Conservation (phyloP, 2,888 invertebrate genomes). For the Amphiduros pacificus region DNA sequence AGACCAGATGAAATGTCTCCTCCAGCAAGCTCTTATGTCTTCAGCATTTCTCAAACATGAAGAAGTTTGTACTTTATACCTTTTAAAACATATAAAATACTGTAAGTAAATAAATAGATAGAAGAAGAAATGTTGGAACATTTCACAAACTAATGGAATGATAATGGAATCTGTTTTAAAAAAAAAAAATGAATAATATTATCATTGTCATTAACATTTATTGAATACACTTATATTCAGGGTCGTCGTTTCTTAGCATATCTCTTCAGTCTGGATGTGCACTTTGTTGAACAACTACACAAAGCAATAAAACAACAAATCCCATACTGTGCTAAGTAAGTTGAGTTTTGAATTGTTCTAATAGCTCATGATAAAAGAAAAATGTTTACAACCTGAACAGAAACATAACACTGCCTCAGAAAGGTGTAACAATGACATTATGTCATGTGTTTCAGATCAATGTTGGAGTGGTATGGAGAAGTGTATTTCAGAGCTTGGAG, state of each 20-base stretch:
- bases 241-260: constrained; percentile 46
- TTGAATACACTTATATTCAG: constrained; percentile 35
- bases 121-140: not conserved
- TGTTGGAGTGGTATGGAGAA: constrained; percentile 40
- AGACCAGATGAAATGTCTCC: constrained; percentile 28
- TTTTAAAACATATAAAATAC: too few species aligned
- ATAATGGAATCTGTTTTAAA: not conserved
- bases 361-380: too few species aligned
- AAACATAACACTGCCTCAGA: not conserved
- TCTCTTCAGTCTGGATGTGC: constrained; percentile 39
- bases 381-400: not conserved
- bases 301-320: constrained; percentile 42
- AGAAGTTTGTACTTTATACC: too few species aligned
- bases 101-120: too few species aligned
- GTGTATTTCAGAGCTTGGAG: constrained; percentile 54
- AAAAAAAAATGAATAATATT: too few species aligned
- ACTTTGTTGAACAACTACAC: constrained; percentile 38
- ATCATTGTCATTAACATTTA: too few species aligned
- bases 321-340: constrained; percentile 39
- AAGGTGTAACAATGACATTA: not conserved
- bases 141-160: not conserved
- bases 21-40: constrained; percentile 34
- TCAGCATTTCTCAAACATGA: constrained; percentile 34
- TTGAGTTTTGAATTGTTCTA: not conserved
- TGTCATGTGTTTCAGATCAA: constrained; percentile 16